Conservation (phyloP, 2,888 invertebrate species). For the Xiphydria camelus region DNA sequence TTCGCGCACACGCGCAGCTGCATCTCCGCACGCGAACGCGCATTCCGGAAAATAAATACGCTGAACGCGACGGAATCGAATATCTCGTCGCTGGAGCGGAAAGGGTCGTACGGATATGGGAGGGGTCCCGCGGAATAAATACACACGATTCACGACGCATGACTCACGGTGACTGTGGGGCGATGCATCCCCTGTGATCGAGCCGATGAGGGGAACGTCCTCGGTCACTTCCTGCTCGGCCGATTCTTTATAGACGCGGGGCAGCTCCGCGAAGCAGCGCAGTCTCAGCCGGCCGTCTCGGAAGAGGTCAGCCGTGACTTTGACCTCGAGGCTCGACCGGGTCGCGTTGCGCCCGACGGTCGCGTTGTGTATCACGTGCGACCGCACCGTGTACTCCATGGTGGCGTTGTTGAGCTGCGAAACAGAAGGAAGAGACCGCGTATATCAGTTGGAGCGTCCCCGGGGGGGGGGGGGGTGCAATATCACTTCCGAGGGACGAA, state of each 20-base stretch:
- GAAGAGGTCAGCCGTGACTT: constrained; percentile 44
- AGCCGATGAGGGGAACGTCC: constrained; percentile 48
- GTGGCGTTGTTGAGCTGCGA: constrained; percentile 40
- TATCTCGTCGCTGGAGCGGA: too few relatives aligned
- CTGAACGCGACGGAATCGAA: too few relatives aligned
- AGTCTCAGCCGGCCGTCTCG: constrained; percentile 40
- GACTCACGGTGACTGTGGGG: constrained; percentile 51
- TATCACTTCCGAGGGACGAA: too few relatives aligned
- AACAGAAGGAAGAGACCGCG: too few relatives aligned
- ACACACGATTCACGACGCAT: constrained; percentile 8
- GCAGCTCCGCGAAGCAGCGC: constrained; percentile 47
- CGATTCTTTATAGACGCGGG: constrained; percentile 44
- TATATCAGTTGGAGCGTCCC: too few relatives aligned
- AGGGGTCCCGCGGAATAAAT: too few relatives aligned
- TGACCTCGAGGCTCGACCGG: constrained; percentile 42
- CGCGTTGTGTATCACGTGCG: constrained; percentile 19
- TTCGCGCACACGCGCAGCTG: too few relatives aligned
- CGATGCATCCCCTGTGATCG: constrained; percentile 52
- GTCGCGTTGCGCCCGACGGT: constrained; percentile 24
- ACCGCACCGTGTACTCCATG: constrained; percentile 31
- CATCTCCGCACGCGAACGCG: too few relatives aligned
- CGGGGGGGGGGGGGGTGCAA: too few relatives aligned
- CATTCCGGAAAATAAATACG: too few relatives aligned
- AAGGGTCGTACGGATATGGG: too few relatives aligned
- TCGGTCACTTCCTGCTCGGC: constrained; percentile 45